Evolutionary conservation across 2,797 vertebrate species (phyloP).

Genomic region (Odontamblyopus lacepedii): DNA sequence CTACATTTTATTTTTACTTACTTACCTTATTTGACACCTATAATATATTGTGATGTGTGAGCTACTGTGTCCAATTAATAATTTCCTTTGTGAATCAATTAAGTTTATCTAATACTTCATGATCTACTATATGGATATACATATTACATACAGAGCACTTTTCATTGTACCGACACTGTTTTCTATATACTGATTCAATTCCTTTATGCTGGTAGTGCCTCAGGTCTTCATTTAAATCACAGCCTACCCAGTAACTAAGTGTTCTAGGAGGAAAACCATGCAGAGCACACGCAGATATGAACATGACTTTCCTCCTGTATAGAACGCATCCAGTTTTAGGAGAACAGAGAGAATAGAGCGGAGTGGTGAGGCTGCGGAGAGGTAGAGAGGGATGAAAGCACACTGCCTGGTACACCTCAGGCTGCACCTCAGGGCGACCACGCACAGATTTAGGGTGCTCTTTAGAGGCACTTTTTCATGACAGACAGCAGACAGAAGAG

Average conservation of each 20-base stretch:
- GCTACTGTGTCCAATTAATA: too few relatives aligned
- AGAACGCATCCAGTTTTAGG: slow-evolving; percentile 18
- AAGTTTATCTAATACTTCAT: too few relatives aligned
- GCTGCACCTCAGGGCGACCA: slow-evolving; percentile 41
- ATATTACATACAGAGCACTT: too few relatives aligned
- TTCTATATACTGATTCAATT: not conserved
- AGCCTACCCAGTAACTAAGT: slow-evolving; percentile 1
- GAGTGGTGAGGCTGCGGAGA: slow-evolving; percentile 25
- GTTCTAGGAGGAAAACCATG: slow-evolving; percentile 11
- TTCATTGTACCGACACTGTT: too few relatives aligned
- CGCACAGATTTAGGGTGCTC: slow-evolving; percentile 34
- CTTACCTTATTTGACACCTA: too few relatives aligned
- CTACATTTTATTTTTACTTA: too few relatives aligned
- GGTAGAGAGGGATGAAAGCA: slow-evolving; percentile 13
- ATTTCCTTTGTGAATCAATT: too few relatives aligned
- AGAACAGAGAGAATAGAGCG: slow-evolving; percentile 11
- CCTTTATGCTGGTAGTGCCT: not conserved
- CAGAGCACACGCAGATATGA: slow-evolving; percentile 19
- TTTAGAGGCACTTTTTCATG: slow-evolving; percentile 21
- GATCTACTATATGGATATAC: too few relatives aligned
- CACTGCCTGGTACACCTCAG: slow-evolving; percentile 39
- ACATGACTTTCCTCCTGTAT: slow-evolving; percentile 17
- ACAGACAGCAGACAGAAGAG: slow-evolving; percentile 2
- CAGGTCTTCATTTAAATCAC: slow-evolving; percentile 27
- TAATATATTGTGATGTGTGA: too few relatives aligned